These are phyloP conservation scores for Hypocryptadius cinnamomeus DNA, from an alignment of 2,113 vertebrate species.

Conservation along the genomic window DNA sequence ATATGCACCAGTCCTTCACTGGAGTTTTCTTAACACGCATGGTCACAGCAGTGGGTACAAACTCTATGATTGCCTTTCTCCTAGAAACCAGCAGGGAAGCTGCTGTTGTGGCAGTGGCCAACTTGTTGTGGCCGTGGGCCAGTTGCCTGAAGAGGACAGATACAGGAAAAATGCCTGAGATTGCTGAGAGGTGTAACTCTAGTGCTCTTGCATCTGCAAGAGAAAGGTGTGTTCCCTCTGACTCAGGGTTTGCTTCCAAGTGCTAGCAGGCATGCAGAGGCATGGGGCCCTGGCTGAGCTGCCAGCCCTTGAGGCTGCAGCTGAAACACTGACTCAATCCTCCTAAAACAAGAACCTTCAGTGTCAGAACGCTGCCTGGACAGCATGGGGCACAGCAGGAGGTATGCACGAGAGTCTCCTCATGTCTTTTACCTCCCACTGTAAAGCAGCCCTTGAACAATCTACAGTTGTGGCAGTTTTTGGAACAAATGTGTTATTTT, in stretches of 20 bases:
- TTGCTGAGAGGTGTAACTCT: not conserved
- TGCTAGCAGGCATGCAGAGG: conserved; percentile 49
- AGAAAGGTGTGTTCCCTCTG: conserved; percentile 33
- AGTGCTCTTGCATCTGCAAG: not conserved
- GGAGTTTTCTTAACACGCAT: not conserved
- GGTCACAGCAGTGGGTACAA: not conserved
- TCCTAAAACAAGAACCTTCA: not conserved
- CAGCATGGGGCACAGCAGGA: not conserved
- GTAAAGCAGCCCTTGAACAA: not conserved
- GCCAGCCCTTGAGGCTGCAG: conserved; percentile 37
- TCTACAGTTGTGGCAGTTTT: not conserved
- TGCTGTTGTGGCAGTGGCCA: not conserved
- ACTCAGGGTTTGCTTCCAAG: conserved; percentile 27
- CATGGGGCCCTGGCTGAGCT: conserved; percentile 4
- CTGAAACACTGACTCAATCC: conserved; percentile 24
- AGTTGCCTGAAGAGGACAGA: not conserved
- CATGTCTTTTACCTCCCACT: not conserved
- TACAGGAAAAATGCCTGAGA: not conserved
- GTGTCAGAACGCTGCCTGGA: not conserved
- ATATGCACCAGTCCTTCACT: not conserved
- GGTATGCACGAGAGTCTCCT: not conserved
- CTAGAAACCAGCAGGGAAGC: not conserved
- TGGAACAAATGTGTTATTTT: not conserved
- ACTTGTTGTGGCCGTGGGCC: not conserved
- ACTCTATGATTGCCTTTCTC: not conserved